Base-by-base conservation (phyloP, 2,888 invertebrate genomes). In the Eupithecia tripunctaria region DNA sequence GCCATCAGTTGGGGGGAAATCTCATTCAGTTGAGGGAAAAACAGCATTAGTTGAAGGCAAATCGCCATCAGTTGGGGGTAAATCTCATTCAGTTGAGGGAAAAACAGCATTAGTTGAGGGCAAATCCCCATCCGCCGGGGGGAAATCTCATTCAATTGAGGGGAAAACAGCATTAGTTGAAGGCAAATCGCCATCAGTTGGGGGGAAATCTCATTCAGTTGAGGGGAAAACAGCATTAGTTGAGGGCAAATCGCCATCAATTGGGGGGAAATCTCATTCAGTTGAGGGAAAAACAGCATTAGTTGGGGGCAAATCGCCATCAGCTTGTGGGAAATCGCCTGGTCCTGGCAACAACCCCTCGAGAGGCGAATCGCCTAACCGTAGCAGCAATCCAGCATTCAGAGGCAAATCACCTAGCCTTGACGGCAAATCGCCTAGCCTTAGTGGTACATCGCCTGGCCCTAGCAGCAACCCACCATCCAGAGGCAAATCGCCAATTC, bases 351-450 rank as follows among this genome's bases (percentile, higher is more conserved):
- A 14, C 12, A 8, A 51, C 47, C 8, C 47, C 21, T 25, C 14
- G 1, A 68, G 74, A 10, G 66, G 41, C 66, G 68, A 68, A 47
- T 70, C 74, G 15, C 74, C 70, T 29, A 47, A 65, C 15, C 21
- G 65, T 8, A 21, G 65, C 21, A 59, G 29, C 14, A 41, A 59
- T 1, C 32, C 65, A 8, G 36, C 32, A 36, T 8, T 62, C n/a
- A 32, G 60, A 6, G 32, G 60, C 6, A 62, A 62, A 18, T 29
- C 32, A 2, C n/a, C 32, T 18, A 7, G 18, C 5, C n/a, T 41
- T 60, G 68, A 65, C 32, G 64, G 38, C 12, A 72, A 72, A 60
- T 69, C 66, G 7, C 67, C 69, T 14, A 47, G 21, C 8, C 4
- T 72, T 14, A 43, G 8, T 47, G 51, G 51, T 1, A 51, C 21